phyloP scores from a whole-genome alignment of 2,113 vertebrate species.

The Anoura caudifer region DNA sequence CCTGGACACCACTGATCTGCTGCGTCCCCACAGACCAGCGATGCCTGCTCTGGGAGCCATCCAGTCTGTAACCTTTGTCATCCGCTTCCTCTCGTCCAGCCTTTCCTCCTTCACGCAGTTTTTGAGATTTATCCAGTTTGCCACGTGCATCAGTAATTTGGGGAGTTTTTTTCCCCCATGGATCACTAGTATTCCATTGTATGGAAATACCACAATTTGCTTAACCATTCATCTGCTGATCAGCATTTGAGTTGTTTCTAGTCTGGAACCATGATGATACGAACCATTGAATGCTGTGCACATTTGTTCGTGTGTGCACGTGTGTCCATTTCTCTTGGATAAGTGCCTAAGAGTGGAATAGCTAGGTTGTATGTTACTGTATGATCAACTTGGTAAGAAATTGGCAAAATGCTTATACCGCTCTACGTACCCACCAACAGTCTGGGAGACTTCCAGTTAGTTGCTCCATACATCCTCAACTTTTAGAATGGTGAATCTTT shows the following conservation, averaged over 20 bases:
- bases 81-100: neutral
- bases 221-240: neutral
- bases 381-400: neutral
- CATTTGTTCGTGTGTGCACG: neutral
- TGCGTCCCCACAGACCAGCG: neutral
- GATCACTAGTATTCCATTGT: neutral
- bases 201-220: neutral
- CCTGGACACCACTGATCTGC: neutral
- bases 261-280: neutral
- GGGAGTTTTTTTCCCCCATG: neutral
- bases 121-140: neutral
- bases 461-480: neutral
- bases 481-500: neutral
- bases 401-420: neutral
- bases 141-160: neutral
- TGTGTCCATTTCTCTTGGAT: neutral
- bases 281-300: neutral
- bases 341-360: neutral
- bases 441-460: neutral
- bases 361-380: neutral
- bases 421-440: neutral
- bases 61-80: neutral
- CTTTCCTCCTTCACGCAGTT: neutral
- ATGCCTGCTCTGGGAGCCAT: neutral
- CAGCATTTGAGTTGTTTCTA: neutral